phyloP scores from a whole-genome alignment of 2,113 vertebrate genomes.

The Spea multiplicata region DNA sequence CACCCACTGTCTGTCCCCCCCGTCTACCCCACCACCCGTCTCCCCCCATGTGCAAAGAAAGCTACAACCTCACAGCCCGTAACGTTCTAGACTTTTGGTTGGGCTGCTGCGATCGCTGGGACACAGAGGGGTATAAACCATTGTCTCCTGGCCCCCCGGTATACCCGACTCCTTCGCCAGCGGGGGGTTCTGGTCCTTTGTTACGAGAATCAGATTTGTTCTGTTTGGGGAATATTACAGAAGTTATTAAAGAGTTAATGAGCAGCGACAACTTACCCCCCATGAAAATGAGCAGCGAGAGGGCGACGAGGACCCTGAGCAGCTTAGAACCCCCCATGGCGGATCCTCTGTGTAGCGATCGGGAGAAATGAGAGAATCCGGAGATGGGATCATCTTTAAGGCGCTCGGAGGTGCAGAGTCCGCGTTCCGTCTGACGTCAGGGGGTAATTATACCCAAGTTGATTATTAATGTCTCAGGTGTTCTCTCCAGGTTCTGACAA shows the following conservation, averaged over 20 bases:
- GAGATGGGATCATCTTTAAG: slow-evolving; percentile 52
- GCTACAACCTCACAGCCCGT: neutral
- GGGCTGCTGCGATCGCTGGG: too few relatives aligned
- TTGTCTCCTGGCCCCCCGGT: too few relatives aligned
- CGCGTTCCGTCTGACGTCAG: slow-evolving; percentile 63
- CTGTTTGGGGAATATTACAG: too few relatives aligned
- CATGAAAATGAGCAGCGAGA: neutral
- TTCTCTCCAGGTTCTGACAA: too few relatives aligned
- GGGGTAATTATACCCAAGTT: slow-evolving; percentile 48
- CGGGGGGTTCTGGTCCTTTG: too few relatives aligned
- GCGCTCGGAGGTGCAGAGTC: slow-evolving; percentile 58
- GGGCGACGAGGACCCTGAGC: slow-evolving; percentile 36
- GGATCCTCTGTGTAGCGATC: slow-evolving; percentile 38
- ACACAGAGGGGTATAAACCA: too few relatives aligned
- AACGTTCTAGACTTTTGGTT: too few relatives aligned
- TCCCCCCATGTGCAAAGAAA: neutral
- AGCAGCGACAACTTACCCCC: slow-evolving; percentile 59
- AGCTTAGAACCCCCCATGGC: slow-evolving; percentile 52
- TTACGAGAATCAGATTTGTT: too few relatives aligned
- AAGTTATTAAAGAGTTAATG: too few relatives aligned
- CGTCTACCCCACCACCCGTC: neutral
- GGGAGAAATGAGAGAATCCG: slow-evolving; percentile 53
- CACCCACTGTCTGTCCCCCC: too few relatives aligned
- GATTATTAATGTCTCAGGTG: slow-evolving; percentile 39
- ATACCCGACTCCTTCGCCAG: too few relatives aligned